Conservation (phyloP, 2,113 vertebrate species). For the Calonectris borealis region DNA sequence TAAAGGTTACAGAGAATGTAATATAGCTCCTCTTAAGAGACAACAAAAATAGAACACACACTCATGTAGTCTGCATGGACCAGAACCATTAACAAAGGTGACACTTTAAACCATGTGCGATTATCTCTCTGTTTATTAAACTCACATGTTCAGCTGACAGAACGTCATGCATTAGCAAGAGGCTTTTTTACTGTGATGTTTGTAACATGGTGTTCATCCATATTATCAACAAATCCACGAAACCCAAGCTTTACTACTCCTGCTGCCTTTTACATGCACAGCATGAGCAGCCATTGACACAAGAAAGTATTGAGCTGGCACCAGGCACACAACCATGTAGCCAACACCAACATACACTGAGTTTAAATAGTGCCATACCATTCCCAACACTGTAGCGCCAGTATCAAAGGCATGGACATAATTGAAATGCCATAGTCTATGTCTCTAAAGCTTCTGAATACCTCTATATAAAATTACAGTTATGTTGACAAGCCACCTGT, state of each 20-base stretch:
- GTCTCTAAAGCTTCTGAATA: slow-evolving; percentile 71
- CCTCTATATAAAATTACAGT: slow-evolving; percentile 78
- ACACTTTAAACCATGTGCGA: not conserved
- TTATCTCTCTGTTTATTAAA: not conserved
- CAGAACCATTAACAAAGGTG: not conserved
- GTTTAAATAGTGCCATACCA: slow-evolving; percentile 44
- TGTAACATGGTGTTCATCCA: not conserved
- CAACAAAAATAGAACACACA: slow-evolving; percentile 5
- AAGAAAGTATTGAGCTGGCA: slow-evolving; percentile 12
- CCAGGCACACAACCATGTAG: not conserved
- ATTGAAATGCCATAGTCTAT: slow-evolving; percentile 66
- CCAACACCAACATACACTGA: slow-evolving; percentile 8
- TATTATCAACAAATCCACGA: slow-evolving; percentile 25
- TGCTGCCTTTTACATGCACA: slow-evolving; percentile 14
- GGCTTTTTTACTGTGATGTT: not conserved
- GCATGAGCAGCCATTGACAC: not conserved
- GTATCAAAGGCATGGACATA: slow-evolving; percentile 75
- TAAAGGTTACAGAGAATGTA: not conserved
- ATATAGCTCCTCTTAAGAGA: not conserved
- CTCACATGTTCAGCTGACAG: not conserved
- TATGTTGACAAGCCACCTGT: slow-evolving; percentile 78
- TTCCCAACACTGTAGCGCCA: slow-evolving; percentile 35
- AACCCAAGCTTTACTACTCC: slow-evolving; percentile 16
- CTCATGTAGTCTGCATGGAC: not conserved
- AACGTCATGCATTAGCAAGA: not conserved